Evolutionary conservation across 2,888 invertebrate species (phyloP), one percentile per base, ranked within the genome.

Genomic region (Orchestes rusci): DNA sequence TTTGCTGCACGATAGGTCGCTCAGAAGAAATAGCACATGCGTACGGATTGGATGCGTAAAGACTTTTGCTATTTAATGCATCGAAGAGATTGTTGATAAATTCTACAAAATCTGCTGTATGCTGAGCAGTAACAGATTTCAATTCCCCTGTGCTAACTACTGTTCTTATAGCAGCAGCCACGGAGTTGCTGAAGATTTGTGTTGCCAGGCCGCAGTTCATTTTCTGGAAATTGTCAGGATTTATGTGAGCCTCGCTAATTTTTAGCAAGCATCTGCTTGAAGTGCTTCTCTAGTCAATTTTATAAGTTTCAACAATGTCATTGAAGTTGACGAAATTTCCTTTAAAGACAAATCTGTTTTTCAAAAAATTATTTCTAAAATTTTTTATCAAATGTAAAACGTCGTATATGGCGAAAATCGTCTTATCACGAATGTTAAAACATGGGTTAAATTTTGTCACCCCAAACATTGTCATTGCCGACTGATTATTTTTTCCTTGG

Each of bases 381-480:
- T 37, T 43, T 45, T 54, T 55, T 5, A 56, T 4, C 31, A 56
- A 33, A 41, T 55, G 52, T 2, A 52, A 53, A 8, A 39, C 37
- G 38, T 55, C 52, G 35, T 48, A 53, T 13, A 48, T 27, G 3
- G 49, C 51, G 41, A 44, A 49, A 16, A 43, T 45, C 36, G 18
- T 36, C 5, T 16, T 18, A 7, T 20, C 23, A 4, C 37, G 28
- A 48, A 36, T 16, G 31, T 28, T 18, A 36, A 50, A 48, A 41
- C 28, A 44, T 28, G 42, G 42, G 1, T 36, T 16, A n/a, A n/a
- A n/a, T n/a, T n/a, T n/a, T n/a, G n/a, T n/a, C n/a, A n/a, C n/a
- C n/a, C n/a, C n/a, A n/a, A n/a, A n/a, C n/a, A 29, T 40, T 48
- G 33, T 52, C 30, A 28, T 53, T 56, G 30, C 43, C 53, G 13